These are phyloP conservation scores for Spodoptera frugiperda DNA, from an alignment of 1,140 invertebrate genomes.

Conservation along the genomic window DNA sequence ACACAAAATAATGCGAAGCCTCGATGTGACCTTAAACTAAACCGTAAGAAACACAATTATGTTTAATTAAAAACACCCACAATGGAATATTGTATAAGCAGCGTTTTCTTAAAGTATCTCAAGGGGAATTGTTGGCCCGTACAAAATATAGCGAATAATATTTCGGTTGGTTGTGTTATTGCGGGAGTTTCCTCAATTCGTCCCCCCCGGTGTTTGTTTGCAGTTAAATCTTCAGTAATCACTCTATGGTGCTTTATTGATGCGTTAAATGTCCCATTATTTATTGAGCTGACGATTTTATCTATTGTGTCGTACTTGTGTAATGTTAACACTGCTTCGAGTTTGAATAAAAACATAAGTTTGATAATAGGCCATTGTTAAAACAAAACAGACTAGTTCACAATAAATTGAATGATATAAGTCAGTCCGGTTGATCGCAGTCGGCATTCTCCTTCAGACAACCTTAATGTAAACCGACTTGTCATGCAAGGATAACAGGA, in stretches of 20 bases:
- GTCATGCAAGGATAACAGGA: background rate
- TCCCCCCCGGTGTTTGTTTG: background rate
- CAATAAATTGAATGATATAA: background rate
- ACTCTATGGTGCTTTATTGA: conserved; percentile 11
- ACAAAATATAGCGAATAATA: conserved; percentile 15
- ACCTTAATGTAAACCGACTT: background rate
- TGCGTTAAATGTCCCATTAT: conserved; percentile 23
- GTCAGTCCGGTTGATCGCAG: background rate
- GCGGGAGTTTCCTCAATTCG: conserved; percentile 19
- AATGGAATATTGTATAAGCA: conserved; percentile 26
- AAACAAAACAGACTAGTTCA: too few species aligned
- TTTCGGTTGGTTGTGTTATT: conserved; percentile 25
- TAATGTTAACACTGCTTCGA: background rate
- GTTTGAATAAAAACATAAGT: background rate
- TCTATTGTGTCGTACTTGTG: background rate
- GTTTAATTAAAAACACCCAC: conserved; percentile 39
- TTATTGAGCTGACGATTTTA: conserved; percentile 2
- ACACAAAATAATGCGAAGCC: conserved; percentile 14
- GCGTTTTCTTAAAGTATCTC: conserved; percentile 29
- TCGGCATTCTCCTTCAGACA: conserved; percentile 4
- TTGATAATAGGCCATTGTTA: background rate
- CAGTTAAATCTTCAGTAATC: conserved; percentile 25
- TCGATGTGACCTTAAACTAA: conserved; percentile 22
- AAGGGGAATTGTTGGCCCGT: conserved; percentile 15
- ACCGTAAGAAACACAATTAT: conserved; percentile 34